Percentiles rank a stretch among this genome's conserved stretches.
phyloP scores from a whole-genome alignment of 2,113 vertebrate genomes.

The Panurus biarmicus region DNA sequence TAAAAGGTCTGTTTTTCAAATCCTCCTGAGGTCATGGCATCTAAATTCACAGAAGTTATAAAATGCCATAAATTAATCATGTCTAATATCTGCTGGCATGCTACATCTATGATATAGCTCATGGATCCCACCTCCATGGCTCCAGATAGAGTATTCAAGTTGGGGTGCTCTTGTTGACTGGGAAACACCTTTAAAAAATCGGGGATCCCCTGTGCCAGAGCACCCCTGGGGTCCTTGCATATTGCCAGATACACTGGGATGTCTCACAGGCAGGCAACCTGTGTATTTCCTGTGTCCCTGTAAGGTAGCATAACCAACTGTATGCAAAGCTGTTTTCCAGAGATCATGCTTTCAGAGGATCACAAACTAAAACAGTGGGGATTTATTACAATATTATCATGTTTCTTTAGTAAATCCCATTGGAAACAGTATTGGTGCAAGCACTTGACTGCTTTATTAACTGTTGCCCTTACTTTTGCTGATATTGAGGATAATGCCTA shows the following conservation, averaged over 20 bases:
- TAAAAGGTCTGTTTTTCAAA: not conserved
- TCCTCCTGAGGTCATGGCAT: not conserved
- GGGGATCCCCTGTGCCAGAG: rapidly evolving
- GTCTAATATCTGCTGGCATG: not conserved
- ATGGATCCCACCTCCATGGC: not conserved
- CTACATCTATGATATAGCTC: not conserved
- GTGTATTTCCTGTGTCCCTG: not conserved
- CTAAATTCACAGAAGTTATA: not conserved
- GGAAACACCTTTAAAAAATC: not conserved
- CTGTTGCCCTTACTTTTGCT: not conserved
- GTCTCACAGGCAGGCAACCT: not conserved
- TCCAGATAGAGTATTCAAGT: not conserved
- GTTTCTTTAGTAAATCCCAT: not conserved
- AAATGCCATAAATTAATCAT: not conserved
- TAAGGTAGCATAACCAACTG: not conserved
- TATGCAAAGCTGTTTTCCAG: not conserved
- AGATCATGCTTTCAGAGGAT: not conserved
- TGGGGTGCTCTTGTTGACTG: not conserved
- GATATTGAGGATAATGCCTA: not conserved
- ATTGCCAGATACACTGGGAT: not conserved
- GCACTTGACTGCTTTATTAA: not conserved
- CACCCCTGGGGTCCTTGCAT: rapidly evolving
- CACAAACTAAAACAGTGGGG: not conserved
- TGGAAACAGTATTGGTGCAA: not conserved
- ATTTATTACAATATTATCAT: not conserved